Evolutionary conservation across 2,797 vertebrate species (phyloP), one percentile per base, ranked within the genome.

Genomic region (Peromyscus melanophrys): DNA sequence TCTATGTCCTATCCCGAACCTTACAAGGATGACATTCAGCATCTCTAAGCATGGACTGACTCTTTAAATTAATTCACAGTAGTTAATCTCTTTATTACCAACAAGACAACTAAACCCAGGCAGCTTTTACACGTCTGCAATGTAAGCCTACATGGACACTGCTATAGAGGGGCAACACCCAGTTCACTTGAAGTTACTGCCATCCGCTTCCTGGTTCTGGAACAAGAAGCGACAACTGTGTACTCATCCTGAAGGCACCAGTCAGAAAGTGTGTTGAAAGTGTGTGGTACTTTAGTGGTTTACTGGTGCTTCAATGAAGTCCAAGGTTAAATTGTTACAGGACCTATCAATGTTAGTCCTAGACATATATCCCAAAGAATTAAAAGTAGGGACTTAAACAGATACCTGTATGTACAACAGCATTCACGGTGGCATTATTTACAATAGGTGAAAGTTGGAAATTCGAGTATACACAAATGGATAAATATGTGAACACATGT

Each of bases 251-350:
- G 19, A 23, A 43, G 37, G 34, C 29, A 80, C 80, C 34, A 59
- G 49, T 73, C 57, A 91, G n/a, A 91, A 46, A 46, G 43, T 80
- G 37, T 89, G 67, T 34, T 82, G 82, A 96, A 97, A 96, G 65
- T 40, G 23, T 27, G 23, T 65, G 83, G 77, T 19, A 67, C 40
- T 37, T 92, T 61, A 57, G 76, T 27, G 34, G 73, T 14, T 80
- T 55, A 31, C 75, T 23, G 25, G 34, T 34, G 82, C 80, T 88
- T 96, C 49, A n/a, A 49, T 52, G 82, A 92, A 73, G 61, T 88
- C 65, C 75, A 90, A 94, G 40, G 37, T 43, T 90, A 55, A 92
- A 95, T 71, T 90, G 65, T 10, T 67, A 77, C 1, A 14, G 21
- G 52, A 89, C 10, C n/a, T n/a, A 89, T 63, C 43, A 85, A 96